Evolutionary conservation across 2,113 vertebrate species (phyloP).

Genomic region (Plecotus auritus): DNA sequence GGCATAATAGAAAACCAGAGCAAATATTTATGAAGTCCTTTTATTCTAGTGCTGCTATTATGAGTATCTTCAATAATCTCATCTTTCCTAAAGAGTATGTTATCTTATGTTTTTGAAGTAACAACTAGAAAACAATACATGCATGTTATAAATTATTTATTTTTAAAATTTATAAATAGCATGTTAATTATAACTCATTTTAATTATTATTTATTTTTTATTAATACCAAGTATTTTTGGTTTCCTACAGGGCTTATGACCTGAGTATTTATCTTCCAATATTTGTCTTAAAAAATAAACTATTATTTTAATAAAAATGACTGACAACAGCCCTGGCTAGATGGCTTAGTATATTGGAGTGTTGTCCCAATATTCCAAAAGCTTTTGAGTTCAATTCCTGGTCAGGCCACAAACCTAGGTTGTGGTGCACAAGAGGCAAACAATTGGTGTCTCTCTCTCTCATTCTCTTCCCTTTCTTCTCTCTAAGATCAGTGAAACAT

Average conservation of each 20-base stretch:
- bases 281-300: background rate
- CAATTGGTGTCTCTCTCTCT: background rate
- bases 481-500: background rate
- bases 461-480: background rate
- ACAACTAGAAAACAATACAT: background rate
- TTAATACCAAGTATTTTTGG: background rate
- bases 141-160: background rate
- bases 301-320: background rate
- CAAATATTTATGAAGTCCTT: conserved; percentile 27
- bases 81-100: background rate
- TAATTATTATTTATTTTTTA: background rate
- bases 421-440: background rate
- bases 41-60: background rate
- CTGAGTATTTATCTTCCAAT: background rate
- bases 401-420: background rate
- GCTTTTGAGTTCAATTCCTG: background rate
- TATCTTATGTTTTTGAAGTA: background rate
- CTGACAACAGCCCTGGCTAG: background rate
- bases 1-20: background rate
- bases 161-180: background rate
- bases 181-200: background rate
- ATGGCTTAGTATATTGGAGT: background rate
- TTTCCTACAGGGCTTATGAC: background rate
- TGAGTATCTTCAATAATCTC: background rate
- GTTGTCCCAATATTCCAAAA: background rate